Conservation (phyloP, 2,113 vertebrate genomes). For the Ornithorhynchus anatinus region DNA sequence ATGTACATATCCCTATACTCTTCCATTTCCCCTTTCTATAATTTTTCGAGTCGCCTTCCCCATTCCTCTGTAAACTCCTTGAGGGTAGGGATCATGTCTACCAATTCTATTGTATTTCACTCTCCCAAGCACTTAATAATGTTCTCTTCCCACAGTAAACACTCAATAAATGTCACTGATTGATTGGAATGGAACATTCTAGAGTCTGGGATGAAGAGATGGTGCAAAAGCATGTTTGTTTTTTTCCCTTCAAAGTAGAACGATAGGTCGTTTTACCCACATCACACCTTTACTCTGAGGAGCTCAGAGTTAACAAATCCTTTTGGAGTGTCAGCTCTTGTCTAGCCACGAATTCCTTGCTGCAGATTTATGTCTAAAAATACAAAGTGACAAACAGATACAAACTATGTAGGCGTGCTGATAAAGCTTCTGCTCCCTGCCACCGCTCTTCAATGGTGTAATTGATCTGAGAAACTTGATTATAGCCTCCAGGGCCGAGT, state of each 20-base stretch:
- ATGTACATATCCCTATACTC: no score
- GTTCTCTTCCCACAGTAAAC: no score
- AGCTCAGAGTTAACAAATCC: background rate
- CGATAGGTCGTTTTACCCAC: background rate
- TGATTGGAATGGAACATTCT: no score
- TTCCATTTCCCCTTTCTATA: no score
- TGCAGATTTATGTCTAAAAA: conserved; percentile 4
- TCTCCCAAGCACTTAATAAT: no score
- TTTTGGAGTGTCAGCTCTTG: background rate
- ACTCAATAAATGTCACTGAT: no score
- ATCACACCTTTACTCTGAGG: background rate
- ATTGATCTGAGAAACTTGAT: conserved; percentile 32
- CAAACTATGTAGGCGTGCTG: background rate
- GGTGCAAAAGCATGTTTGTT: background rate
- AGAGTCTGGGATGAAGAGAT: background rate
- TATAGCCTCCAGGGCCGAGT: background rate
- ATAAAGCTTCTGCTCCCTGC: background rate
- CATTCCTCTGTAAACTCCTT: no score
- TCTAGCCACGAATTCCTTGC: background rate
- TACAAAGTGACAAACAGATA: background rate
- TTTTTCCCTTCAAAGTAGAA: background rate
- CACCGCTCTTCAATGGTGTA: background rate
- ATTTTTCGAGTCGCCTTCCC: no score
- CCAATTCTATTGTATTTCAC: no score
- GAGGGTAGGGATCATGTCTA: no score